Percentiles rank a stretch among this genome's conserved stretches.
Conservation (phyloP, 2,888 invertebrate species). For the Meghimatium bilineatum region DNA sequence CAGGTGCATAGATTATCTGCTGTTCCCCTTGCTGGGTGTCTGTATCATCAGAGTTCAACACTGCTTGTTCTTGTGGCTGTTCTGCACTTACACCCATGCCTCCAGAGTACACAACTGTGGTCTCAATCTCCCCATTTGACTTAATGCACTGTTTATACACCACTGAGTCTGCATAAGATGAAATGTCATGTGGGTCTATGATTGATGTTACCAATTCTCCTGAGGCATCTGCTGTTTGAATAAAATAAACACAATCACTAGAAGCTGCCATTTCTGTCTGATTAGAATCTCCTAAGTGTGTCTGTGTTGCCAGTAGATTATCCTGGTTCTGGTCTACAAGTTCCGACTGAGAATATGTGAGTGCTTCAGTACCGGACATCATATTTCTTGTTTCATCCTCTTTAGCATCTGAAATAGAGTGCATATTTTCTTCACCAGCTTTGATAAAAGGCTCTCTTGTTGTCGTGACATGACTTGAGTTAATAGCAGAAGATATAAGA, state of each 20-base stretch:
- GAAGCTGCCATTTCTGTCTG: neutral
- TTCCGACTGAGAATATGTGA: neutral
- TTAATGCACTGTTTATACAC: constrained; percentile 46
- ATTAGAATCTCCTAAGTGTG: neutral
- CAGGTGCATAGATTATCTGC: constrained; percentile 45
- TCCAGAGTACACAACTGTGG: constrained; percentile 41
- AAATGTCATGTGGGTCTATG: constrained; percentile 46
- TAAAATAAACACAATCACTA: constrained; percentile 43
- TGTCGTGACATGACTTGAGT: constrained; percentile 37
- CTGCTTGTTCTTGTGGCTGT: neutral
- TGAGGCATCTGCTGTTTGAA: constrained; percentile 37
- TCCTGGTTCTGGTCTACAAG: neutral
- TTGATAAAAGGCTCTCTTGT: constrained; percentile 6
- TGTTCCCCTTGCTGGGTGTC: constrained; percentile 34
- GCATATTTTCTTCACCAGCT: neutral
- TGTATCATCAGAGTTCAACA: neutral
- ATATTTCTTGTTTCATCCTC: neutral
- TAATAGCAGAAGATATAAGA: constrained; percentile 24
- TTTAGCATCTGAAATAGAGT: neutral
- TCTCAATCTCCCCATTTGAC: constrained; percentile 41
- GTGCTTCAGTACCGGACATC: neutral
- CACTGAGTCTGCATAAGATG: constrained; percentile 36
- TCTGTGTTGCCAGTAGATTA: neutral
- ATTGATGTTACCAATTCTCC: constrained; percentile 45
- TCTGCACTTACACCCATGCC: neutral